These are phyloP conservation scores for Drosophila hawaiiensis DNA, from an alignment of 2,888 invertebrate genomes.

Conservation along the genomic window DNA sequence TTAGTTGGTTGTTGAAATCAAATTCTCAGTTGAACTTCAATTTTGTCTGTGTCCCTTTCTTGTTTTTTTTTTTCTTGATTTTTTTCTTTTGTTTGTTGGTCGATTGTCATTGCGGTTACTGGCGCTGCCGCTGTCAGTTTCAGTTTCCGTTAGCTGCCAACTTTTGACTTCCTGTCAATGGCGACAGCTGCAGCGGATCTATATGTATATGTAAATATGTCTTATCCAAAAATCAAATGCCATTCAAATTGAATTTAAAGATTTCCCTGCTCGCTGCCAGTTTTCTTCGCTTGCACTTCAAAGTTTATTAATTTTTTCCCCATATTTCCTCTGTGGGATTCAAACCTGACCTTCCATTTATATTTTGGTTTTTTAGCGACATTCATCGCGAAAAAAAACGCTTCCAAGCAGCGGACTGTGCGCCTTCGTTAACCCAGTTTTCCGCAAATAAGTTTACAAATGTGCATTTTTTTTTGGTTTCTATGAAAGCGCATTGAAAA, in stretches of 20 bases:
- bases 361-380: constrained; percentile 3
- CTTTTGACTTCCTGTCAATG: constrained; percentile 69
- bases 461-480: constrained; percentile 34
- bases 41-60: constrained; percentile 49
- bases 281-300: constrained; percentile 11
- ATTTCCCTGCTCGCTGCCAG: constrained; percentile 9
- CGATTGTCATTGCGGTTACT: constrained; percentile 68
- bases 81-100: constrained; percentile 32
- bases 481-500: constrained; percentile 55
- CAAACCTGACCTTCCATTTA: constrained; percentile 14
- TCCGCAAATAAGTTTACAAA: constrained; percentile 16
- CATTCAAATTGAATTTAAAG: constrained; percentile 56
- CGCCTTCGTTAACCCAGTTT: constrained; percentile 66
- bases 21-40: constrained; percentile 62
- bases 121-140: constrained; percentile 62
- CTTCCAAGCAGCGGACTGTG: constrained; percentile 28
- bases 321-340: constrained; percentile 1
- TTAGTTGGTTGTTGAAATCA: constrained; percentile 66
- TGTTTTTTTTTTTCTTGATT: not conserved
- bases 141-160: constrained; percentile 70
- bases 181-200: constrained; percentile 61
- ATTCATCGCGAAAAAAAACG: constrained; percentile 22
- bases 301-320: constrained; percentile 36
- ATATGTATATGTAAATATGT: constrained; percentile 30
- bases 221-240: constrained; percentile 38